These are phyloP conservation scores for Taenioides sp. DNA, from an alignment of 2,797 vertebrate species.

Conservation along the genomic window DNA sequence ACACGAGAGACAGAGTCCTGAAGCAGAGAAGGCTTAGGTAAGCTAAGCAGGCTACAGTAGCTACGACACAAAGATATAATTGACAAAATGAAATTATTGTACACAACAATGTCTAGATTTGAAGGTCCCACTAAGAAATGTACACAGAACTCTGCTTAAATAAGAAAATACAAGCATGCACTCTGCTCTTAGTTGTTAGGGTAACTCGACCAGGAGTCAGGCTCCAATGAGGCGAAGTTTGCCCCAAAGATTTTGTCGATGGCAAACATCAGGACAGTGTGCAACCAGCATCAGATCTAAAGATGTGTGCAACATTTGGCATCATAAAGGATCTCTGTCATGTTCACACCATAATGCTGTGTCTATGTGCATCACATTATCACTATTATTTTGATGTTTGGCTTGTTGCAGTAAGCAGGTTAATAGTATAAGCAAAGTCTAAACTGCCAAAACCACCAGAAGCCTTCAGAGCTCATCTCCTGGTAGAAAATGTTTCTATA, in stretches of 20 bases:
- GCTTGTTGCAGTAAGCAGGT: slow-evolving; percentile 55
- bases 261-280: slow-evolving; percentile 55
- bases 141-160: slow-evolving; percentile 66
- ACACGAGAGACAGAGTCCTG: slow-evolving; percentile 74
- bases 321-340: slow-evolving; percentile 45
- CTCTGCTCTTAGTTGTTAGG: slow-evolving; percentile 59
- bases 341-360: slow-evolving; percentile 41
- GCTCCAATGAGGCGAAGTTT: slow-evolving; percentile 28
- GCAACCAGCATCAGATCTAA: slow-evolving; percentile 55
- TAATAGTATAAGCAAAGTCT: slow-evolving; percentile 64
- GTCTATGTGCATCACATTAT: slow-evolving; percentile 34
- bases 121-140: slow-evolving; percentile 76
- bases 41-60: slow-evolving; percentile 78
- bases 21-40: slow-evolving; percentile 77
- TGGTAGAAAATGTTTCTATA: slow-evolving; percentile 69
- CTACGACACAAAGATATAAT: slow-evolving; percentile 76
- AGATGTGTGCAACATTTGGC: slow-evolving; percentile 51
- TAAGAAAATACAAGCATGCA: slow-evolving; percentile 71
- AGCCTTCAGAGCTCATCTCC: slow-evolving; percentile 67
- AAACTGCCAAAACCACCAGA: slow-evolving; percentile 68
- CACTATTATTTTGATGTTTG: slow-evolving; percentile 34
- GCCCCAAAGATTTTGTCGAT: slow-evolving; percentile 35
- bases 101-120: slow-evolving; percentile 68
- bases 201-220: slow-evolving; percentile 44
- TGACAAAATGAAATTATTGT: slow-evolving; percentile 70